phyloP scores from a whole-genome alignment of 2,797 vertebrate species.

The Lerista edwardsae region DNA sequence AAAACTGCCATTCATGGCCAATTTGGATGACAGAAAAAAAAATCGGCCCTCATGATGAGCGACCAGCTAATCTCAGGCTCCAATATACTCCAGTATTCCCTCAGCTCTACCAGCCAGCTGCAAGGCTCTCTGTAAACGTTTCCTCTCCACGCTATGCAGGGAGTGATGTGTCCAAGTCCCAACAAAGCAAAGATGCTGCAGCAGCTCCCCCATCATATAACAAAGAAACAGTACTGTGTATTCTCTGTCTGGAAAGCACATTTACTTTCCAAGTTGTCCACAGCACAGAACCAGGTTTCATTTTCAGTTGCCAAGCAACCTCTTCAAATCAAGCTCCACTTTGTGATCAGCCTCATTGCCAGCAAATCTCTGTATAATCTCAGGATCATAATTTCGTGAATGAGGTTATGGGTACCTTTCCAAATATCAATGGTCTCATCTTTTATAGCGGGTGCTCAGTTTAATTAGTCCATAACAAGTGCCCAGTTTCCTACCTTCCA shows the following conservation, averaged over 20 bases:
- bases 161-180: background rate
- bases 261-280: constrained; percentile 33
- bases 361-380: constrained; percentile 37
- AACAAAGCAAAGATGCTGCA: constrained; percentile 39
- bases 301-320: constrained; percentile 50
- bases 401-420: constrained; percentile 58
- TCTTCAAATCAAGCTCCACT: constrained; percentile 22
- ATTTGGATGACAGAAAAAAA: too few relatives aligned
- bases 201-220: constrained; percentile 21
- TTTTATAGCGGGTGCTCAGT: constrained; percentile 32
- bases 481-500: constrained; percentile 34
- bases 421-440: constrained; percentile 29
- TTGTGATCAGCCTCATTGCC: constrained; percentile 56
- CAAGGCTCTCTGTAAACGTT: background rate
- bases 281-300: constrained; percentile 54
- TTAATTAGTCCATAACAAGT: constrained; percentile 45
- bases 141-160: background rate
- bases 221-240: constrained; percentile 35
- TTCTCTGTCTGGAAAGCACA: constrained; percentile 51
- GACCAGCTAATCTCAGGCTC: too few relatives aligned
- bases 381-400: constrained; percentile 51
- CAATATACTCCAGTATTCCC: background rate
- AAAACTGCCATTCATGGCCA: too few relatives aligned
- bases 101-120: background rate
- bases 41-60: too few relatives aligned